These are phyloP conservation scores for Drosophila equinoxialis DNA, from an alignment of 1,140 invertebrate genomes.

Conservation along the genomic window DNA sequence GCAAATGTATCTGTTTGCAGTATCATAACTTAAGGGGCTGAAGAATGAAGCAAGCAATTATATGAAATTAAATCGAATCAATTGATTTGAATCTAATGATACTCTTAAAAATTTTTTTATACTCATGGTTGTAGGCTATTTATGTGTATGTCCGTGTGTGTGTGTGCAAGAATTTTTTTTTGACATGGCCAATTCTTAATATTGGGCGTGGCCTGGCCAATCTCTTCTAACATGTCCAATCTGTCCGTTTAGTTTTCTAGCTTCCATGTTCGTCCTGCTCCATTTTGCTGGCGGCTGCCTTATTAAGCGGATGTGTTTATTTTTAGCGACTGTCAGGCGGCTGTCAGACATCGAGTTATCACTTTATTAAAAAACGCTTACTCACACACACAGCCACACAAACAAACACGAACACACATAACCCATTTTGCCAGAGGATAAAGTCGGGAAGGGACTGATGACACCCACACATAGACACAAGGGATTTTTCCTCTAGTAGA, in stretches of 20 bases:
- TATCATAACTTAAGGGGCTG: neutral
- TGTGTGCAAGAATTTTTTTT: no score
- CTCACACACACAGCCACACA: slow-evolving; percentile 44
- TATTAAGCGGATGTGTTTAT: slow-evolving; percentile 66
- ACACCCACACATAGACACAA: neutral
- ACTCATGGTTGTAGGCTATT: no score
- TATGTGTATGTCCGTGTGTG: no score
- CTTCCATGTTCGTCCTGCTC: slow-evolving; percentile 8
- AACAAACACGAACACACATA: slow-evolving; percentile 21
- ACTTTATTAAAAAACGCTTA: slow-evolving; percentile 78
- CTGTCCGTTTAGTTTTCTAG: slow-evolving; percentile 3
- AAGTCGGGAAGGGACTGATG: no score
- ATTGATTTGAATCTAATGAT: no score
- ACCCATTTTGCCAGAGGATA: no score
- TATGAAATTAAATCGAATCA: no score
- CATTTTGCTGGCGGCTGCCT: slow-evolving; percentile 40
- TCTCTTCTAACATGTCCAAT: slow-evolving; percentile 32
- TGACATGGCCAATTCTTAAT: neutral
- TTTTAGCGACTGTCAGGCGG: slow-evolving; percentile 64
- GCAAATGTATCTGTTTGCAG: neutral
- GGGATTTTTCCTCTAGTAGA: neutral
- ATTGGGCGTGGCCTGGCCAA: slow-evolving; percentile 24
- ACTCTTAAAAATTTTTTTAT: no score
- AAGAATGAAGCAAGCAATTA: no score
- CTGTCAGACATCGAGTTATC: slow-evolving; percentile 72